A percentile compares a stretch with the other conserved stretches of the same genome.
Conservation (phyloP, 2,888 invertebrate species). For the Nomada fucata region DNA sequence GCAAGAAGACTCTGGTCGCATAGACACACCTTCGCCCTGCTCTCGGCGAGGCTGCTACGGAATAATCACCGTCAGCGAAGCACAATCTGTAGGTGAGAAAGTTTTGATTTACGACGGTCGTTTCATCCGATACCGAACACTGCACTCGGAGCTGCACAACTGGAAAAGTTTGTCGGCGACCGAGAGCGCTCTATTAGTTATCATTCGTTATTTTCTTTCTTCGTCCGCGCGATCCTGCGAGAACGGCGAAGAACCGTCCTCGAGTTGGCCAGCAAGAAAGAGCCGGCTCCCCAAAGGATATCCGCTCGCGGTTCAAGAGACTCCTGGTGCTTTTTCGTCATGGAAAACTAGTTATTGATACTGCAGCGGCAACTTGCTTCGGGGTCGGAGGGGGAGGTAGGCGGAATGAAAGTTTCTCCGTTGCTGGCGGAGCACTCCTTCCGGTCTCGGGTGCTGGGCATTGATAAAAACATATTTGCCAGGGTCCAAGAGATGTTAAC, state of each 20-base stretch:
- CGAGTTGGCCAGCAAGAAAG: conserved; percentile 56
- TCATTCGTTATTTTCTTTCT: conserved; percentile 76
- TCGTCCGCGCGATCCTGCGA: conserved; percentile 39
- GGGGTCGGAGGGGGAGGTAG: background rate
- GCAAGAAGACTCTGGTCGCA: conserved; percentile 23
- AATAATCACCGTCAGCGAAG: conserved; percentile 48
- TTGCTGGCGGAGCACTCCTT: conserved; percentile 42
- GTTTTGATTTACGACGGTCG: conserved; percentile 72
- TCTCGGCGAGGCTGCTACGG: conserved; percentile 34
- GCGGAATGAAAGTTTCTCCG: conserved; percentile 52
- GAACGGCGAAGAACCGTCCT: conserved; percentile 60
- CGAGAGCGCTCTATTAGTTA: conserved; percentile 74
- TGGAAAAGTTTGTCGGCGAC: conserved; percentile 68
- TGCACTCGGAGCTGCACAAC: conserved; percentile 23
- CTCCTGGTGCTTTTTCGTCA: conserved; percentile 69
- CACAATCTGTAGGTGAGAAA: conserved; percentile 70
- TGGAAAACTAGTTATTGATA: conserved; percentile 75
- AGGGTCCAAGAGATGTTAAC: conserved; percentile 72
- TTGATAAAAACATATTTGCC: conserved; percentile 79
- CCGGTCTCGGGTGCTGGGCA: conserved; percentile 43
- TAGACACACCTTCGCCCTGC: conserved; percentile 18
- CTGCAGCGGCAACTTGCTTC: conserved; percentile 60
- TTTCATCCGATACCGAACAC: conserved; percentile 58
- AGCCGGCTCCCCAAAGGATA: conserved; percentile 64
- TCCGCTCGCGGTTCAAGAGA: conserved; percentile 71